Evolutionary conservation across 1,140 invertebrate species (phyloP).

Genomic region (Orchesella cincta): DNA sequence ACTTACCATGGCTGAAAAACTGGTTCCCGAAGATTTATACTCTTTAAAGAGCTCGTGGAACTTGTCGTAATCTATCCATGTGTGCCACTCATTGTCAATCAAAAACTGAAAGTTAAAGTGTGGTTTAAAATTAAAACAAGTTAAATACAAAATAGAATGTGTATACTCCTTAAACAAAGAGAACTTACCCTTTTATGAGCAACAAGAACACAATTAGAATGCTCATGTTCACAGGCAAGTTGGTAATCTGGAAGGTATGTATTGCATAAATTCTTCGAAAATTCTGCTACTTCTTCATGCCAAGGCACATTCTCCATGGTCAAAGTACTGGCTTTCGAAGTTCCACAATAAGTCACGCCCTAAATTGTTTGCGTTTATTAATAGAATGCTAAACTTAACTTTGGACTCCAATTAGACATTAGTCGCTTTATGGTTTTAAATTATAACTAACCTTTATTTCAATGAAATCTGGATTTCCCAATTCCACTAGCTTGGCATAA

Average conservation of each 20-base stretch:
- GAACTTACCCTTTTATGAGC: conserved; percentile 62
- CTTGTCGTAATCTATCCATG: conserved; percentile 67
- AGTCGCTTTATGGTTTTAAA: too few relatives aligned
- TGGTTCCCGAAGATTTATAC: conserved; percentile 55
- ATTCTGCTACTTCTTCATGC: conserved; percentile 66
- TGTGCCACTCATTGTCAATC: conserved; percentile 63
- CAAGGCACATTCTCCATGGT: conserved; percentile 71
- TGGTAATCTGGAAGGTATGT: conserved; percentile 60
- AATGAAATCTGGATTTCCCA: conserved; percentile 69
- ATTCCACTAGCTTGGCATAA: conserved; percentile 63
- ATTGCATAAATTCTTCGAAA: conserved; percentile 59
- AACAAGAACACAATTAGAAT: conserved; percentile 67
- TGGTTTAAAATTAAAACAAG: conserved; percentile 26
- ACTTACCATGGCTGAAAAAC: conserved; percentile 59
- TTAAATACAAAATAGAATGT: not conserved
- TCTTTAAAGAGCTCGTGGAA: conserved; percentile 61
- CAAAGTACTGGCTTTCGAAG: conserved; percentile 62
- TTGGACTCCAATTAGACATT: not conserved
- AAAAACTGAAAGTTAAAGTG: conserved; percentile 61
- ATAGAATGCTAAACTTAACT: conserved; percentile 20
- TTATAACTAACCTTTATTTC: too few relatives aligned
- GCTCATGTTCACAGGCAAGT: conserved; percentile 67
- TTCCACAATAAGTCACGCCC: conserved; percentile 69
- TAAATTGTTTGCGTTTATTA: too few relatives aligned
- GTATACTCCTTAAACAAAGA: not conserved